Percentiles rank a stretch among this genome's conserved stretches.
These are phyloP conservation scores for Carcharodon carcharias DNA, from an alignment of 2,797 vertebrate genomes.

Conservation along the genomic window DNA sequence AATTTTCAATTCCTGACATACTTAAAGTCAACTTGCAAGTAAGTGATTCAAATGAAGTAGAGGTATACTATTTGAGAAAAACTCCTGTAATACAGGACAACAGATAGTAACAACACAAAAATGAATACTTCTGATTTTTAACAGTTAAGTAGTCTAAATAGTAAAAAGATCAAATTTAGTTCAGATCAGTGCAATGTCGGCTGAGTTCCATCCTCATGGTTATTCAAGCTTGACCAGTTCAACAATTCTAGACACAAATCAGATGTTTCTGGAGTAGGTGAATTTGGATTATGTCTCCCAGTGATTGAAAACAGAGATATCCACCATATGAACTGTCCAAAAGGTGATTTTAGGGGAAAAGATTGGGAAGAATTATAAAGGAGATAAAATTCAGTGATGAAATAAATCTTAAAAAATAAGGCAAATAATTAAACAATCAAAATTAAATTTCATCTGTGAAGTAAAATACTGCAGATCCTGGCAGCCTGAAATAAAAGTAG, in stretches of 20 bases:
- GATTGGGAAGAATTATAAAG: neutral
- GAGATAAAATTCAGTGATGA: neutral
- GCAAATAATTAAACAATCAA: neutral
- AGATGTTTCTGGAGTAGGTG: neutral
- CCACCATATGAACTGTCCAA: neutral
- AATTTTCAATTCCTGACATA: neutral
- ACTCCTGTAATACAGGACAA: neutral
- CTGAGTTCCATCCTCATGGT: neutral
- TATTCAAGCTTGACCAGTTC: neutral
- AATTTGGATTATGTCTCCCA: neutral
- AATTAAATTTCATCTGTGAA: neutral
- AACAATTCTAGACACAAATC: neutral
- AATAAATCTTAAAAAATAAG: neutral
- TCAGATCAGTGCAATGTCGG: neutral
- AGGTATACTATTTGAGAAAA: neutral
- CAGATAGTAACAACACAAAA: neutral
- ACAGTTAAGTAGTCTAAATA: neutral
- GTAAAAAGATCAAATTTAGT: neutral
- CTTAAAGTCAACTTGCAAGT: neutral
- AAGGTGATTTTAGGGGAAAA: neutral
- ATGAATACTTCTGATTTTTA: neutral
- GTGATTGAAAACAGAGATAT: neutral
- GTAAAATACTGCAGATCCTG: neutral
- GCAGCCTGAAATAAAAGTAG: neutral
- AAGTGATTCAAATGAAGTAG: neutral